Conservation (phyloP, 2,888 invertebrate species). For the Drosophila emarginata region DNA sequence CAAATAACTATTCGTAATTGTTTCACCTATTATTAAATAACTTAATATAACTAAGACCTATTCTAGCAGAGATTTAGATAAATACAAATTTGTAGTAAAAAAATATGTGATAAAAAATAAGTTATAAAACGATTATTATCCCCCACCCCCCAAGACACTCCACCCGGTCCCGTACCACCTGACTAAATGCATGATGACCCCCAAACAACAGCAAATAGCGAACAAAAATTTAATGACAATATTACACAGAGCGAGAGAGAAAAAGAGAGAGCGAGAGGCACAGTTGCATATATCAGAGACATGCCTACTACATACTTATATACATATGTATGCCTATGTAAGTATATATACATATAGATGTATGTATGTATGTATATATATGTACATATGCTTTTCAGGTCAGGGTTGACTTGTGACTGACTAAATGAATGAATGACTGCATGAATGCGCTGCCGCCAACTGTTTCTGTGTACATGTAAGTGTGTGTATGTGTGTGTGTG, state of each 20-base stretch:
- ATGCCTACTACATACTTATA: constrained; percentile 35
- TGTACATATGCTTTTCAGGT: constrained; percentile 76
- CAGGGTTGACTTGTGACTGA: constrained; percentile 82
- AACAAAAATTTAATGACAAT: constrained; percentile 8
- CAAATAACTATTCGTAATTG: too few species aligned
- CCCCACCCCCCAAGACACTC: not conserved
- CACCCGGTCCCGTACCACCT: not conserved
- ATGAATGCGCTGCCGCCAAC: constrained; percentile 70
- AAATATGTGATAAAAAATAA: too few species aligned
- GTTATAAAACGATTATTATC: too few species aligned
- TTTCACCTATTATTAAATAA: too few species aligned
- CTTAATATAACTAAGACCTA: too few species aligned
- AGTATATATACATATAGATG: constrained; percentile 7
- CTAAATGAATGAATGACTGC: constrained; percentile 74
- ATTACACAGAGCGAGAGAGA: constrained; percentile 18
- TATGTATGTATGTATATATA: constrained; percentile 24
- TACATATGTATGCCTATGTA: constrained; percentile 1
- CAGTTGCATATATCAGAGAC: constrained; percentile 54
- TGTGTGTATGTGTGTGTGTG: constrained; percentile 28
- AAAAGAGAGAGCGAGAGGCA: constrained; percentile 20
- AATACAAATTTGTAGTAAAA: too few species aligned
- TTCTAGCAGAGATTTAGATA: too few species aligned
- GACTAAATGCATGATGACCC: constrained; percentile 15
- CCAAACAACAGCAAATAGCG: constrained; percentile 13
- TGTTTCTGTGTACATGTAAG: constrained; percentile 24